Percentiles rank a stretch among this genome's conserved stretches.
phyloP scores from a whole-genome alignment of 2,113 vertebrate species.

The Heterotilapia buettikoferi region DNA sequence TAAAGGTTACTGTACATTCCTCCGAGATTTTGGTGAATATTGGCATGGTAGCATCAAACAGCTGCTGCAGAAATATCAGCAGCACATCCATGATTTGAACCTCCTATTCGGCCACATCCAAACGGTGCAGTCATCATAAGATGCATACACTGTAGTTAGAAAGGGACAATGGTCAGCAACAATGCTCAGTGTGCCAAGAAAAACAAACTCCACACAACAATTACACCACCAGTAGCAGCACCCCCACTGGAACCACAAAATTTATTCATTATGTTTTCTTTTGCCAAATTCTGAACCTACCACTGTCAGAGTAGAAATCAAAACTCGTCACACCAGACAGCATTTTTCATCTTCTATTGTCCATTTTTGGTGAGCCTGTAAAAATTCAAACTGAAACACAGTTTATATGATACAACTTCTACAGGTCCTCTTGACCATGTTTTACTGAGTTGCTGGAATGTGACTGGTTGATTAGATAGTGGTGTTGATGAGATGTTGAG shows the following conservation, averaged over 20 bases:
- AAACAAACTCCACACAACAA: neutral
- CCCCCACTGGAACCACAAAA: neutral
- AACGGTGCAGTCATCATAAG: neutral
- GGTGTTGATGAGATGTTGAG: neutral
- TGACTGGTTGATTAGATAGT: neutral
- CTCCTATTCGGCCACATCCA: neutral
- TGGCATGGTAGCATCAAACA: neutral
- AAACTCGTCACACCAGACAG: neutral
- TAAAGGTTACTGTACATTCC: neutral
- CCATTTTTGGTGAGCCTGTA: neutral
- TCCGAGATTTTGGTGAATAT: neutral
- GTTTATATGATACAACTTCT: neutral
- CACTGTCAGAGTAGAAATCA: neutral
- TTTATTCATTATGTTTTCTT: neutral
- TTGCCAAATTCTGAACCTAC: neutral
- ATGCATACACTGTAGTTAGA: neutral
- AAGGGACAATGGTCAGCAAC: neutral
- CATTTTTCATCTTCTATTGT: neutral
- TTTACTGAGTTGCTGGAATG: neutral
- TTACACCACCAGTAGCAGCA: neutral
- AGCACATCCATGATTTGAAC: neutral
- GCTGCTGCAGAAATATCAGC: neutral
- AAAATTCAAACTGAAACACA: neutral
- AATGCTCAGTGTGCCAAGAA: neutral
- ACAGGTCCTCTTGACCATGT: neutral